Evolutionary conservation across 2,113 vertebrate genomes (phyloP).

Genomic region (Thunnus maccoyii): DNA sequence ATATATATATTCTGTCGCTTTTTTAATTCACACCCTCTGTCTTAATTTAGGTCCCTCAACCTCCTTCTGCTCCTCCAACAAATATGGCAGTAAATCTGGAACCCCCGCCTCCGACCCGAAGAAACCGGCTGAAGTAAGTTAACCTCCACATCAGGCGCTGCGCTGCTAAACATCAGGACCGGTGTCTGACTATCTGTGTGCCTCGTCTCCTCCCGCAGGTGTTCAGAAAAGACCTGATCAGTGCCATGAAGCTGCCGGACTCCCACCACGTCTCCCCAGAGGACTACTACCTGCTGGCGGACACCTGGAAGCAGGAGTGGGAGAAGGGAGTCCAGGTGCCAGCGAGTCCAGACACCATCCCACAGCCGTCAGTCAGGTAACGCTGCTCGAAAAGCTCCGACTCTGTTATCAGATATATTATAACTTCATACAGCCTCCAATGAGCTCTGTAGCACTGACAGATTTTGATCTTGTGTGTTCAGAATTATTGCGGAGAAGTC

Average conservation of each 20-base stretch:
- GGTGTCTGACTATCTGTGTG: background rate
- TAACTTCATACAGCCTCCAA: no score
- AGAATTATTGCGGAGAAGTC: constrained; percentile 90
- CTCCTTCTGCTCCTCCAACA: constrained; percentile 92
- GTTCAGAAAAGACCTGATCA: constrained; percentile 99
- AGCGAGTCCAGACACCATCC: constrained; percentile 93
- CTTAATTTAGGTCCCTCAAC: constrained; percentile 91
- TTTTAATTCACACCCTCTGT: background rate
- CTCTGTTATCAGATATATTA: no score
- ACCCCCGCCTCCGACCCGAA: constrained; percentile 90
- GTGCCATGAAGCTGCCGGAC: constrained; percentile 98
- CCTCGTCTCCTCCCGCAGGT: constrained; percentile 82
- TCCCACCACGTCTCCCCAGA: constrained; percentile 94
- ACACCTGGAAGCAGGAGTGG: constrained; percentile 98
- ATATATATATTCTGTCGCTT: background rate
- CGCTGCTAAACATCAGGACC: background rate
- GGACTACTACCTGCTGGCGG: constrained; percentile 94
- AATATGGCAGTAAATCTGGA: constrained; percentile 92
- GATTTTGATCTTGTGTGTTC: constrained; percentile 14
- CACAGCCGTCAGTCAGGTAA: constrained; percentile 92
- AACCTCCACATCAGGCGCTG: fast-evolving
- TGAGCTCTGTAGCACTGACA: background rate
- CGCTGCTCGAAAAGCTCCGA: background rate
- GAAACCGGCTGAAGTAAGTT: constrained; percentile 94
- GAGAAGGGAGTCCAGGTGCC: constrained; percentile 98